phyloP scores from a whole-genome alignment of 2,113 vertebrate species.

The Nothocercus julius region DNA sequence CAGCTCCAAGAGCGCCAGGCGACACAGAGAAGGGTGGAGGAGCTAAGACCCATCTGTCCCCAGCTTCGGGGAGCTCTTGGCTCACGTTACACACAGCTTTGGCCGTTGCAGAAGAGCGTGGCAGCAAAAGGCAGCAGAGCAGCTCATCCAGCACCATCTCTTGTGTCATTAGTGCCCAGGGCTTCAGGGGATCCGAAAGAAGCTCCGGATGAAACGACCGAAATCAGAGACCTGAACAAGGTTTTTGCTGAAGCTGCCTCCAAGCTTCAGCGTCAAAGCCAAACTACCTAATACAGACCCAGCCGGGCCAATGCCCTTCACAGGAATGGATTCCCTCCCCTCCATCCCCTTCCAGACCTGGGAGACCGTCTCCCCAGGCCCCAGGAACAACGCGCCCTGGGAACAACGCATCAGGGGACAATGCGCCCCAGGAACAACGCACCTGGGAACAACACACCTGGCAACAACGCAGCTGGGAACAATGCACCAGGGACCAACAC shows the following conservation, averaged over 20 bases:
- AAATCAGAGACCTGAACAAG: rapidly evolving
- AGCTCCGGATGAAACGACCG: rapidly evolving
- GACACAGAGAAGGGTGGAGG: too few relatives aligned
- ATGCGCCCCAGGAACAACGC: too few relatives aligned
- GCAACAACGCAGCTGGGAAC: too few relatives aligned
- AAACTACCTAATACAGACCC: neutral
- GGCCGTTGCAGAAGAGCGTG: neutral
- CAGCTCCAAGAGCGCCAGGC: neutral
- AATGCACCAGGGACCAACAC: too few relatives aligned
- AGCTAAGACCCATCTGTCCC: neutral
- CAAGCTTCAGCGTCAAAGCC: neutral
- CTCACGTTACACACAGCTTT: neutral
- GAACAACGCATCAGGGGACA: too few relatives aligned
- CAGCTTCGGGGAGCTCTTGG: rapidly evolving
- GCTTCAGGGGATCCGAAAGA: neutral
- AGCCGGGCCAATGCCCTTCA: rapidly evolving
- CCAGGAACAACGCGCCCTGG: neutral
- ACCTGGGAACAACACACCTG: too few relatives aligned
- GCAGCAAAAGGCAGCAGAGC: neutral
- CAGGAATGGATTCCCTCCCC: neutral
- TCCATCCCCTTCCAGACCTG: rapidly evolving
- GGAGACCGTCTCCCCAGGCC: neutral
- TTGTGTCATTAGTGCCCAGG: neutral
- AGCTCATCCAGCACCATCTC: neutral
- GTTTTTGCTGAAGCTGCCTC: neutral